Evolutionary conservation across 30 jellyfish, hydroid and myxozoan species (phyloP).

Genomic region (Nemopilema nomurai): DNA sequence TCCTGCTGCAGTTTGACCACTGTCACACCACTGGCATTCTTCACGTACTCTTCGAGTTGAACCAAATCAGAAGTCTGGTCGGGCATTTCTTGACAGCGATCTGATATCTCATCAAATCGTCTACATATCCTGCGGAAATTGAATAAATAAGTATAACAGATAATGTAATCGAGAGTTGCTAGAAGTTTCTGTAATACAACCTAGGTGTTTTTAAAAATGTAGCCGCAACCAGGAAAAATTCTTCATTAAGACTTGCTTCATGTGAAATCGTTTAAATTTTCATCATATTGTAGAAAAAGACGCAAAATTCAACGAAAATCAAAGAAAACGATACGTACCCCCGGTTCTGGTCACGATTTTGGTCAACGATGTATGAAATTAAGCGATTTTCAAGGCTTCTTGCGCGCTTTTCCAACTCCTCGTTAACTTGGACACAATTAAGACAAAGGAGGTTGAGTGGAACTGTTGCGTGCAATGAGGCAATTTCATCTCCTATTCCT

Average conservation of each 20-base stretch:
- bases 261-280: no score
- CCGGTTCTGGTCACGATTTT: conserved; percentile 85
- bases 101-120: conserved; percentile 83
- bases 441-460: conserved; percentile 85
- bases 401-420: conserved; percentile 81
- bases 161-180: no score
- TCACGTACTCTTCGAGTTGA: conserved; percentile 62
- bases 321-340: conserved; percentile 36
- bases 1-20: conserved; percentile 71
- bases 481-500: conserved; percentile 63
- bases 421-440: conserved; percentile 79
- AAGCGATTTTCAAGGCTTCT: conserved; percentile 64
- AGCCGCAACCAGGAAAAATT: no score
- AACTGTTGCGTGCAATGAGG: conserved; percentile 66
- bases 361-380: conserved; percentile 76
- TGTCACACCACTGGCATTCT: conserved; percentile 84
- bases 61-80: conserved; percentile 84
- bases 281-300: no score
- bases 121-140: conserved; percentile 69
- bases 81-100: conserved; percentile 94
- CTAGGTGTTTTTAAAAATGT: no score
- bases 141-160: no score
- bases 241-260: no score
- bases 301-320: no score
- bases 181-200: no score